Base-by-base conservation (phyloP, 2,888 invertebrate species). In the Malachius bipustulatus region DNA sequence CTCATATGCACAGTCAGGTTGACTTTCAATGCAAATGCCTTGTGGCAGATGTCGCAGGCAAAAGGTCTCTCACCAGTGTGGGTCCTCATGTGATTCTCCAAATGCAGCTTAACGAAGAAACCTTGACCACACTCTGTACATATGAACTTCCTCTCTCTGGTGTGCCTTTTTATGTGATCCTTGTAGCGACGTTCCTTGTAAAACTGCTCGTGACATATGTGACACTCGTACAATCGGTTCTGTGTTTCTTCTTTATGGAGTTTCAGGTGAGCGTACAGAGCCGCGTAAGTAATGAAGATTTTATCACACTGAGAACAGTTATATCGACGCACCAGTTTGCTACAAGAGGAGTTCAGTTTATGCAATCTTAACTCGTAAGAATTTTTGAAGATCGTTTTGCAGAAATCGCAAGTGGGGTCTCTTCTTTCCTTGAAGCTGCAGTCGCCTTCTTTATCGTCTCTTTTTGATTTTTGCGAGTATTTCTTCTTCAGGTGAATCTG, bases 251-350 rank as follows among this genome's bases (percentile, higher is more conserved):
- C 24, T 19, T 19, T 19, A 19, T 19, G 24, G 24, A 19, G 24
- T n/a, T 19, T 19, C 24, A 19, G n/a, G n/a, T 19, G 24, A 8
- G 24, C 6, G n/a, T 19, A 19, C 24, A 19, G 24, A 19, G 24
- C 24, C 24, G 6, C 24, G n/a, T 19, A 19, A 8, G 24, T 19
- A 19, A 19, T 19, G 24, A 19, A 19, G n/a, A 19, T 8, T n/a
- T 19, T 19, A 19, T 19, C 24, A 19, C 24, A 19, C n/a, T 19
- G 24, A 8, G 24, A 19, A 19, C 24, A 19, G 24, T 19, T n/a
- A n/a, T 8, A 19, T 6, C 24, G 24, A 19, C 6, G n/a, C n/a
- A 19, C 24, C 6, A 19, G n/a, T n/a, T 19, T 6, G n/a, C 24
- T 19, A n/a, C 24, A 19, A 8, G 24, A 19, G 6, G 24, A 19